Base-by-base conservation (phyloP, 2,113 vertebrate genomes). In the Oreamnos americanus region DNA sequence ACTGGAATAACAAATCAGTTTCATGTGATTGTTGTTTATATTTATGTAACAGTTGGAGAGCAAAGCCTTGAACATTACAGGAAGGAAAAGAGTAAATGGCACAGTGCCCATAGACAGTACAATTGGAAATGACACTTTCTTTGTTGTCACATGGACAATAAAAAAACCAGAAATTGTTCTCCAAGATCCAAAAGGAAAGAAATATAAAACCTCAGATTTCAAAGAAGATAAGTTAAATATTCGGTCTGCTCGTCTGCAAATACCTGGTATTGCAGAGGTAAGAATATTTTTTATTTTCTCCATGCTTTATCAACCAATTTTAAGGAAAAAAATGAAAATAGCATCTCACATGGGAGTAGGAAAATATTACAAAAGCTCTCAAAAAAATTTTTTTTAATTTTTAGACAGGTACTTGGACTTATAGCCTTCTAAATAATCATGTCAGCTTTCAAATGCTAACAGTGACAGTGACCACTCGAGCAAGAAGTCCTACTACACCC, bases 201-300 rank as follows among this genome's bases (percentile, higher is more conserved):
- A 55, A 55, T 99, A 99, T 43, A 1, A 30, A 57, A 91, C 81
- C 0, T 57, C 19, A n/a, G 39, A 98, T 57, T 99, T 99, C 62
- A 76, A 16, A 78, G 45, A 82, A 74, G 90, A 97, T 62, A 1
- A 7, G 23, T 83, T 98, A 89, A 58, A 47, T 21, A 78, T 58
- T 55, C 89, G 10, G 2, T 98, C 98, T 89, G 81, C 98, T 30
- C 95, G 90, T 45, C 97, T 99, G 79, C 30, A 0, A 26, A 98
- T 99, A 98, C 94, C 81, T 74, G 98, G 98, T 96, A 99, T 92
- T 43, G 99, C 99, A 98, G 96, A 99, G 98, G 99, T 99, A 98
- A 93, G 82, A 55, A 25, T 92, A 39, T 82, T 94, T 87, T 78
- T 82, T 94, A 74, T 92, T 92, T 92, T 71, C 47, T 47, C 8